phyloP scores from a whole-genome alignment of 2,888 invertebrate species.

The Cheilosia vulpina region DNA sequence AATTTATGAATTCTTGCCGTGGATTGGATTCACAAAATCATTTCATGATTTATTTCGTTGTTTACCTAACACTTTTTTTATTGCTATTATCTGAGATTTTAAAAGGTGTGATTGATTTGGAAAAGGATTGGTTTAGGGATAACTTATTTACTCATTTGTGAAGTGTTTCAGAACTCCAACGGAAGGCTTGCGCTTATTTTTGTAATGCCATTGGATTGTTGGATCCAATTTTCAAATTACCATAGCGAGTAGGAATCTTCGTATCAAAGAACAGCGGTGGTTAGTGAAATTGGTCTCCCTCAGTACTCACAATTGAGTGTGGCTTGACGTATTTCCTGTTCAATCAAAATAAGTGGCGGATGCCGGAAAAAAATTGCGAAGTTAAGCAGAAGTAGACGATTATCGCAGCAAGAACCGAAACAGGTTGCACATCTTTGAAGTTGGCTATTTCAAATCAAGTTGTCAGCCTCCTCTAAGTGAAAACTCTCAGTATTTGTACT shows the following conservation, averaged over 20 bases:
- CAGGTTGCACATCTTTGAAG: no score
- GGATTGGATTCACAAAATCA: slow-evolving; percentile 51
- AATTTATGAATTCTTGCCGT: slow-evolving; percentile 52
- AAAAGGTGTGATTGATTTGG: slow-evolving; percentile 56
- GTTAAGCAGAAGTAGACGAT: no score
- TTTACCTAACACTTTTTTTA: slow-evolving; percentile 43
- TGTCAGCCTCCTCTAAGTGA: no score
- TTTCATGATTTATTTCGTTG: slow-evolving; percentile 65
- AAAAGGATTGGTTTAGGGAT: slow-evolving; percentile 6
- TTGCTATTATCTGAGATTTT: slow-evolving; percentile 31
- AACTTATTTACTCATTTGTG: slow-evolving; percentile 1
- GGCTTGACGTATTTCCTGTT: no score
- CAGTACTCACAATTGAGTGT: no score
- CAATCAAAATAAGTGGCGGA: no score
- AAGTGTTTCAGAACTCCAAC: not conserved
- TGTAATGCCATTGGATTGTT: not conserved
- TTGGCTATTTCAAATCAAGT: no score
- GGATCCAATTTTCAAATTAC: not conserved
- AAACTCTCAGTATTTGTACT: no score
- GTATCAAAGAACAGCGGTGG: no score
- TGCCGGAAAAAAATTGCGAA: no score
- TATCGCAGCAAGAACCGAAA: no score
- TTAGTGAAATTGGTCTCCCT: no score
- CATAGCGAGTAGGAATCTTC: not conserved
- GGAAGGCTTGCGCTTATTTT: not conserved